Evolutionary conservation across 2,888 invertebrate species (phyloP), one percentile per base, ranked within the genome.

Genomic region (Iselma pallidipennis): DNA sequence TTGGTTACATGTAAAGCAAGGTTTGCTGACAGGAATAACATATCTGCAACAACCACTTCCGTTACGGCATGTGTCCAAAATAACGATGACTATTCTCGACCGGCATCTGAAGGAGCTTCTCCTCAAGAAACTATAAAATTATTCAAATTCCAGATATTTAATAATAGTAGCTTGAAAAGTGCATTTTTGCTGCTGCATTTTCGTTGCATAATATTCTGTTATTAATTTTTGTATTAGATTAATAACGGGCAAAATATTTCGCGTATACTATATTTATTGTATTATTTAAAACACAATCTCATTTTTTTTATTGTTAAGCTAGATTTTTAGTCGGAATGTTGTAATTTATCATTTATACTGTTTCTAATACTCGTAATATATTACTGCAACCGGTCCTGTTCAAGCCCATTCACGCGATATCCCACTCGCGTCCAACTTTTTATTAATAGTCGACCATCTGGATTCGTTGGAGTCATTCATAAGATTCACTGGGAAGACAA

Each of bases 41-140:
- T 59, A 59, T 59, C 60, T 60, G 60, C 60, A 56, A 60, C 55
- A n/a, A 55, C 49, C 54, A 49, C 55, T 60, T 60, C 60, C 60
- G 60, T 33, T 48, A 50, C 52, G 48, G 42, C 42, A 42, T 21
- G 19, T 42, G 19, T 42, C 42, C 42, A 42, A 42, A 42, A 42
- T 42, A 42, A 42, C 7, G 19, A 9, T 1, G 19, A 42, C 42
- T 42, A 42, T 42, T 42, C 21, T 42, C 42, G 42, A 42, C 21
- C 21, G 19, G 42, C 19, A 42, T 42, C 42, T 7, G 16, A 0
- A 19, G 37, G 16, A 16, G n/a, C n/a, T n/a, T n/a, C n/a, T n/a
- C n/a, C n/a, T n/a, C n/a, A n/a, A n/a, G 37, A 37, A 16, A 1
- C 16, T 14, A n/a, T 33, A 33, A 16, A 37, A 37, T 16, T 14